Percentiles rank a stretch among this genome's conserved stretches.
phyloP scores from a whole-genome alignment of 2,888 invertebrate species.

The Therioaphis trifolii region DNA sequence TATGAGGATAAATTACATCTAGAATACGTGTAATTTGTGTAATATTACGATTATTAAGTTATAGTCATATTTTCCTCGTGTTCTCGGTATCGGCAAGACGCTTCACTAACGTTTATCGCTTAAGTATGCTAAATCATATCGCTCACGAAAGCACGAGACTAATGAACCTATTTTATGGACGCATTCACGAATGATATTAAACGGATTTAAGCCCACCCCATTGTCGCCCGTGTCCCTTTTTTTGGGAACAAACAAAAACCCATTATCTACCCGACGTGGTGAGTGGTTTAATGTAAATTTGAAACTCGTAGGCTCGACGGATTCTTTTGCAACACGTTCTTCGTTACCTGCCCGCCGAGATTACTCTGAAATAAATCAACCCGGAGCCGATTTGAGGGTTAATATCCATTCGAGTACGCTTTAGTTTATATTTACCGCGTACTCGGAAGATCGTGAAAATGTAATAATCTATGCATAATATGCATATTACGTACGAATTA shows the following conservation, averaged over 20 bases:
- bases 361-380: neutral
- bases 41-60: neutral
- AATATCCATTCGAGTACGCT: conserved; percentile 9
- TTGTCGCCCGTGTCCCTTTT: neutral
- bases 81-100: no score
- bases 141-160: no score
- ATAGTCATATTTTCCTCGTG: no score
- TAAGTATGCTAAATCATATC: no score
- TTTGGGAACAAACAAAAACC: conserved; percentile 30
- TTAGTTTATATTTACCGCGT: neutral
- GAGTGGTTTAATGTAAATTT: conserved; percentile 10
- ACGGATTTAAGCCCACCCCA: neutral
- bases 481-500: no score
- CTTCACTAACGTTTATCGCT: no score
- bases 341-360: neutral
- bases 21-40: neutral
- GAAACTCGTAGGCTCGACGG: neutral
- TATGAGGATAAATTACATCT: neutral
- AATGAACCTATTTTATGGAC: no score
- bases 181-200: neutral
- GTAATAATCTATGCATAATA: no score
- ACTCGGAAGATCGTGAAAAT: no score
- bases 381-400: neutral
- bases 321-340: neutral
- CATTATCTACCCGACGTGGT: conserved; percentile 5